These are phyloP conservation scores for Syrphus vitripennis DNA, from an alignment of 2,888 invertebrate genomes.

Conservation along the genomic window DNA sequence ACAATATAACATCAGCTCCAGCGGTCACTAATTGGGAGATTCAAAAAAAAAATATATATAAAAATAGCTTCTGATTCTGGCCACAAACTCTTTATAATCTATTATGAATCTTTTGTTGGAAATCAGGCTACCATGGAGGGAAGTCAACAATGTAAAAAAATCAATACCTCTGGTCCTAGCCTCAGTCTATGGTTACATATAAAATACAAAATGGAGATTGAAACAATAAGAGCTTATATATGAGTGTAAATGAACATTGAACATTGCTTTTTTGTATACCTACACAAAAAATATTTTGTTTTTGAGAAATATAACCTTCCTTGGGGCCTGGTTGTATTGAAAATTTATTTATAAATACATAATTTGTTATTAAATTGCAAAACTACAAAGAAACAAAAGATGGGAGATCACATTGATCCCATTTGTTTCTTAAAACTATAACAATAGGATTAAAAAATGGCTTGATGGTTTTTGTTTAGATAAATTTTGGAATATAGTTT, in stretches of 20 bases:
- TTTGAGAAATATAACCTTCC: background rate
- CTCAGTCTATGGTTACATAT: background rate
- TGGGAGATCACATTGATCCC: too few species aligned
- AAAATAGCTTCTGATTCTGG: background rate
- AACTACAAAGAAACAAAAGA: background rate
- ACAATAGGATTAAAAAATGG: too few species aligned
- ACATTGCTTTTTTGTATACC: too few species aligned
- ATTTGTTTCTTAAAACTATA: too few species aligned
- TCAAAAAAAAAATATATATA: background rate
- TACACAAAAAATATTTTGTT: background rate
- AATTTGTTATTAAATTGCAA: background rate
- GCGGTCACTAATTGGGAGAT: constrained; percentile 28
- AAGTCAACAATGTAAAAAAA: constrained; percentile 1
- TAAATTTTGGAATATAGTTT: too few species aligned
- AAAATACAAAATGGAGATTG: background rate
- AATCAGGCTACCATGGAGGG: background rate
- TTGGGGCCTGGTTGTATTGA: background rate
- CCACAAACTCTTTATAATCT: background rate
- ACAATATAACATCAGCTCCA: constrained; percentile 12
- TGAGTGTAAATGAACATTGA: too few species aligned
- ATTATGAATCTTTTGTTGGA: constrained; percentile 9
- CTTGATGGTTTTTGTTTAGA: too few species aligned
- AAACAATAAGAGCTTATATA: background rate
- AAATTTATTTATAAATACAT: too few species aligned
- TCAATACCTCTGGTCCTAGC: background rate